Conservation (phyloP, 2,888 invertebrate genomes). For the Paralinhomoeus sp. region DNA sequence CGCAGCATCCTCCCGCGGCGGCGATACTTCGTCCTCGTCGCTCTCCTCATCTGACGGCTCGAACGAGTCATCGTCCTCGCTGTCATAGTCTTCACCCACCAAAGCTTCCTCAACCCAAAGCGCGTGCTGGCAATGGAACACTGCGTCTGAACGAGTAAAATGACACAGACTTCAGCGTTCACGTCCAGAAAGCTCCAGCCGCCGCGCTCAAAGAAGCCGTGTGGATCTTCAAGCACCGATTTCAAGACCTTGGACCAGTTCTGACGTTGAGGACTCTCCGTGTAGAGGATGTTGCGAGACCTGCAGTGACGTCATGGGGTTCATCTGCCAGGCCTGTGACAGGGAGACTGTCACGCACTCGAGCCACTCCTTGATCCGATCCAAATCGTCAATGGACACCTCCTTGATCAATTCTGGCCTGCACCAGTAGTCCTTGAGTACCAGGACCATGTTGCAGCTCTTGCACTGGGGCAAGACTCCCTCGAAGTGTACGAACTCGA, state of each 20-base stretch:
- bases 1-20: conserved; percentile 17
- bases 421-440: conserved; percentile 85
- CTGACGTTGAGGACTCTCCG: conserved; percentile 89
- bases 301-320: conserved; percentile 12
- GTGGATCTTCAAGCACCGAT: conserved; percentile 91
- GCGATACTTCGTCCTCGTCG: conserved; percentile 6
- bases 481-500: conserved; percentile 94
- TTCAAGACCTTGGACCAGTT: conserved; percentile 99
- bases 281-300: conserved; percentile 83
- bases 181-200: conserved; percentile 97
- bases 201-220: conserved; percentile 90
- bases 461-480: conserved; percentile 92
- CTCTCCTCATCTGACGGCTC: conserved; percentile 26
- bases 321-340: neutral
- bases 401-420: conserved; percentile 91
- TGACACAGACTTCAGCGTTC: conserved; percentile 23
- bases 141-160: neutral
- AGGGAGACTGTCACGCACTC: conserved; percentile 43
- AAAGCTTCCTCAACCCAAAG: conserved; percentile 2
- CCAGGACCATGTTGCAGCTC: conserved; percentile 98
- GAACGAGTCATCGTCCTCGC: conserved; percentile 37
- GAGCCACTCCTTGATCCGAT: conserved; percentile 97
- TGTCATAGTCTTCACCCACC: conserved; percentile 43
- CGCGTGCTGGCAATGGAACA: no score
- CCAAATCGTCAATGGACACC: conserved; percentile 96